These are phyloP conservation scores for Onychostruthus taczanowskii DNA, from an alignment of 2,113 vertebrate genomes.

Conservation along the genomic window DNA sequence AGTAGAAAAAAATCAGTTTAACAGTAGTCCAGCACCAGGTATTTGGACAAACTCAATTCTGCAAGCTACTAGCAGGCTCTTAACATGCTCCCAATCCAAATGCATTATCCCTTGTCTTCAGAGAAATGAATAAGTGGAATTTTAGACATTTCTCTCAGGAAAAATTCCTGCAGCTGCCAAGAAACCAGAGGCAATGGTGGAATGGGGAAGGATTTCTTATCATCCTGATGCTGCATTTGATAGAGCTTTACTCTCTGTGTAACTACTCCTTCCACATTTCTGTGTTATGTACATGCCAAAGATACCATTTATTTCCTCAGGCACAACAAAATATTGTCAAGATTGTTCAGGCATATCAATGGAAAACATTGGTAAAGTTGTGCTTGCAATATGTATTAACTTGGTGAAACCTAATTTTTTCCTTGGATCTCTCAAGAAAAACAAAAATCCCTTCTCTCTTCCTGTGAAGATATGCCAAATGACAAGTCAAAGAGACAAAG, in stretches of 20 bases:
- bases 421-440: not conserved
- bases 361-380: not conserved
- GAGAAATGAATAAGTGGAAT: not conserved
- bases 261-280: not conserved
- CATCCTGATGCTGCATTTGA: not conserved
- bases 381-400: not conserved
- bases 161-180: not conserved
- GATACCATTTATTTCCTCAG: not conserved
- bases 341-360: not conserved
- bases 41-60: not conserved
- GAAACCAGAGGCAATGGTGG: not conserved
- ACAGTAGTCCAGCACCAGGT: not conserved
- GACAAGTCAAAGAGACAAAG: not conserved
- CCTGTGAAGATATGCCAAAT: not conserved
- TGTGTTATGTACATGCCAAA: not conserved
- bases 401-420: not conserved
- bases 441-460: not conserved
- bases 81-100: rapidly evolving
- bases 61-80: not conserved
- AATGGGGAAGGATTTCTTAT: not conserved
- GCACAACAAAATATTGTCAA: not conserved
- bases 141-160: not conserved
- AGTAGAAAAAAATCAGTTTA: not conserved
- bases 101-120: not conserved
- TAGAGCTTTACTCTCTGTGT: not conserved